Evolutionary conservation across 2,797 vertebrate genomes (phyloP).

Genomic region (Spinus pinus): DNA sequence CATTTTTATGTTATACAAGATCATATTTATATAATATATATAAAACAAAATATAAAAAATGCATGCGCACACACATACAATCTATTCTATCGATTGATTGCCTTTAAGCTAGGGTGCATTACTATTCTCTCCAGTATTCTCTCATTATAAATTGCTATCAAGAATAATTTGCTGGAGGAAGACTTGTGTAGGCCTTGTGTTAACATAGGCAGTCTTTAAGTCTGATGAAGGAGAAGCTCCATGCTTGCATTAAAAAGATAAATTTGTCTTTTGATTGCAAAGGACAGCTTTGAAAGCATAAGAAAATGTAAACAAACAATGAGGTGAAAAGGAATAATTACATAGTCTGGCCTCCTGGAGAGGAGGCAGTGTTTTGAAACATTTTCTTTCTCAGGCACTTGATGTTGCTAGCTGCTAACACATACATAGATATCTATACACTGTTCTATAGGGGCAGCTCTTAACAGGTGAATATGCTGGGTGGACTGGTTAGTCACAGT

Average conservation of each 20-base stretch:
- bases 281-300: neutral
- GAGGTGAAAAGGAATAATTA: neutral
- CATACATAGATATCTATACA: neutral
- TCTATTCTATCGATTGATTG: neutral
- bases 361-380: neutral
- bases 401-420: neutral
- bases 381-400: neutral
- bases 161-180: neutral
- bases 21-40: neutral
- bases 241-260: neutral
- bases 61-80: neutral
- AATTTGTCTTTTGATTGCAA: constrained; percentile 1
- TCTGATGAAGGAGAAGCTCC: neutral
- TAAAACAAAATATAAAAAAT: neutral
- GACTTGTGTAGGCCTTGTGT: neutral
- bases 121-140: neutral
- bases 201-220: neutral
- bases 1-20: neutral
- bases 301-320: neutral
- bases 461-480: neutral
- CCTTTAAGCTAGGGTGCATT: neutral
- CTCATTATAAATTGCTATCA: neutral
- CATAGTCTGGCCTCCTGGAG: neutral
- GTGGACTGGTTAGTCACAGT: neutral
- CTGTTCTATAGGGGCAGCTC: neutral